Percentiles rank a stretch among this genome's conserved stretches.
phyloP scores from a whole-genome alignment of 2,797 vertebrate genomes.

The Lepus townsendii region DNA sequence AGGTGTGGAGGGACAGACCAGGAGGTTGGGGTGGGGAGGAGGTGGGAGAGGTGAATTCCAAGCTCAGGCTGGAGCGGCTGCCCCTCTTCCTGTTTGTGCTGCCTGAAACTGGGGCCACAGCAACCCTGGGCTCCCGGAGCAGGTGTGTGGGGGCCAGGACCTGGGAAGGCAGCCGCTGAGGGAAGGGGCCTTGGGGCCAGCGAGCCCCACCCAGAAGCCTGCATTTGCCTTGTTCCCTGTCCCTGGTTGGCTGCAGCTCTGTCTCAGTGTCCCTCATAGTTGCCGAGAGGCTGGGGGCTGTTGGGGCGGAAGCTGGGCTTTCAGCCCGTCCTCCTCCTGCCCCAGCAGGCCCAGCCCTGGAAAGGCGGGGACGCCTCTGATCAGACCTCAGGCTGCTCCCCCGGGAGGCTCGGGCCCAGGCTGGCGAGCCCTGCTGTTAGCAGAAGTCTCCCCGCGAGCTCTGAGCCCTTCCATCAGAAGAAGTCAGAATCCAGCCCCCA shows the following conservation, averaged over 20 bases:
- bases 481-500: not conserved
- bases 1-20: not conserved
- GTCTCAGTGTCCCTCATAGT: not conserved
- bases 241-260: not conserved
- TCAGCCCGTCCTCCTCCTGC: not conserved
- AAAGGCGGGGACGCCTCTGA: not conserved
- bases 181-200: not conserved
- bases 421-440: not conserved
- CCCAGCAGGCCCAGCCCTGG: not conserved
- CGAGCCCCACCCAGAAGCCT: not conserved
- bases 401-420: not conserved
- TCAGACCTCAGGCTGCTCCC: not conserved
- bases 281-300: not conserved
- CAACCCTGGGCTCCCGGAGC: not conserved
- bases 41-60: not conserved
- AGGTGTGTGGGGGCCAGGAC: not conserved
- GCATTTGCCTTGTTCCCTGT: not conserved
- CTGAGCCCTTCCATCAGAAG: not conserved
- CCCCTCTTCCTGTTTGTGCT: not conserved
- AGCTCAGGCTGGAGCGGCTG: not conserved
- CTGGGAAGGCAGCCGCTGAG: constrained; percentile 21
- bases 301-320: not conserved
- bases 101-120: not conserved
- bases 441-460: not conserved
- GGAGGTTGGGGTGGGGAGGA: not conserved